Base-by-base conservation (phyloP, 2,888 invertebrate genomes). In the Pecten maximus region DNA sequence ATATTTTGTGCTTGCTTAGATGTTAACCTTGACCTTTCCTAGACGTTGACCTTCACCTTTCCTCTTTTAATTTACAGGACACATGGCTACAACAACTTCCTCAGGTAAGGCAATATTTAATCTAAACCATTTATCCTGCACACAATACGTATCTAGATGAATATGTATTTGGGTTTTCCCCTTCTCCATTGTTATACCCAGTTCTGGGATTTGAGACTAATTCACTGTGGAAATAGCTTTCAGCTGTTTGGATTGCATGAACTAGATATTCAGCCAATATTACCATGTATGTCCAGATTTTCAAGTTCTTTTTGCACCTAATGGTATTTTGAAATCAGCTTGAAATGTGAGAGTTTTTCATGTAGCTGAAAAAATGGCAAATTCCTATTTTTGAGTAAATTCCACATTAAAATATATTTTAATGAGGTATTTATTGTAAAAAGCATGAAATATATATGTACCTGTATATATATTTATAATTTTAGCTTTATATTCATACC, bases 71-170 rank as follows among this genome's bases (percentile, higher is more conserved):
- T 35, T 74, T 74, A 10, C 74, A 74, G 74, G 74, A 88, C 40
- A 88, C 40, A 1, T 88, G 88, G 40, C n/a, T 88, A 28, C 88
- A 88, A n/a, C 40, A 48, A 28, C 23, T 88, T n/a, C 88, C 88
- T 23, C 88, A 88, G 40, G 40, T 44, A 40, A 28, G 40, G 10
- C 28, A 48, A 39, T 8, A 2, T 44, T 40, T 15, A 40, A 10
- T 40, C 12, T 40, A 88, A 40, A 8, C n/a, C 39, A 19, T 88
- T 40, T 48, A 40, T 28, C 35, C 88, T 88, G 74, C 74, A 74
- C 74, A 74, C 3, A 54, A 19, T 54, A 54, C 35, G 2, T 74
- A 74, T 74, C 8, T 74, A 74, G 74, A 74, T 74, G 19, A 54
- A 19, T 19, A 54, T 35, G 35, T 74, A 74, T 35, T 28, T 28